Conservation (phyloP, 2,797 vertebrate genomes). For the Chaetophractus vellerosus region DNA sequence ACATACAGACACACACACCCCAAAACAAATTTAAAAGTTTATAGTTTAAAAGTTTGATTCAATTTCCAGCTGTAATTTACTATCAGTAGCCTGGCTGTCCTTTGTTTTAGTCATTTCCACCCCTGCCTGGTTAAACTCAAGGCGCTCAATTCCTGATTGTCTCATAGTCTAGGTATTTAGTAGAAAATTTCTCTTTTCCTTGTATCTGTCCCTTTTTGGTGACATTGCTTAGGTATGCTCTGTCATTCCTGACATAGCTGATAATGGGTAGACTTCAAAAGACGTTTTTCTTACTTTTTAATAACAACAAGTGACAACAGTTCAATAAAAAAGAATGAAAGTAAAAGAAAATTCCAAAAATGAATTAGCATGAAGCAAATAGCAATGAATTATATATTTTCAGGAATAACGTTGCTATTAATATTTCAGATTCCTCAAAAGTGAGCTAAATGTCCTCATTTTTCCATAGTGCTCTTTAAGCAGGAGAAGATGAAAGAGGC, state of each 20-base stretch:
- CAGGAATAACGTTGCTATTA: constrained; percentile 38
- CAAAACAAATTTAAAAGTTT: constrained; percentile 20
- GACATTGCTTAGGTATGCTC: constrained; percentile 86
- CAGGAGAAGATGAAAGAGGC: not conserved
- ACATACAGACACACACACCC: not conserved
- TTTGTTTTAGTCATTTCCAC: constrained; percentile 87
- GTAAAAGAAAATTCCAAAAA: constrained; percentile 41
- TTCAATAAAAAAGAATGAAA: constrained; percentile 32
- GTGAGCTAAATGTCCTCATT: not conserved
- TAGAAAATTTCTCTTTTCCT: constrained; percentile 79
- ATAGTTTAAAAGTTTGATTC: constrained; percentile 83
- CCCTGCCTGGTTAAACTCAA: constrained; percentile 83
- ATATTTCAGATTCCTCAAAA: constrained; percentile 69
- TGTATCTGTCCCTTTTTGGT: constrained; percentile 87
- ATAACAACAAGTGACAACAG: constrained; percentile 25
- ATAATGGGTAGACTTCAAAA: constrained; percentile 84
- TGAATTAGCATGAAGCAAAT: not conserved
- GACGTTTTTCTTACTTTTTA: constrained; percentile 69
- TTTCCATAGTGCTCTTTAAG: not conserved
- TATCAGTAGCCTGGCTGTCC: constrained; percentile 79
- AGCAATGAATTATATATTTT: not conserved
- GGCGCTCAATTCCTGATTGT: constrained; percentile 84
- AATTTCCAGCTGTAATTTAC: constrained; percentile 87
- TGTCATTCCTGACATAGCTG: constrained; percentile 86
- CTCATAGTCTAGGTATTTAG: constrained; percentile 90